Conservation (phyloP, 2,888 invertebrate species). For the Philereme transversata region DNA sequence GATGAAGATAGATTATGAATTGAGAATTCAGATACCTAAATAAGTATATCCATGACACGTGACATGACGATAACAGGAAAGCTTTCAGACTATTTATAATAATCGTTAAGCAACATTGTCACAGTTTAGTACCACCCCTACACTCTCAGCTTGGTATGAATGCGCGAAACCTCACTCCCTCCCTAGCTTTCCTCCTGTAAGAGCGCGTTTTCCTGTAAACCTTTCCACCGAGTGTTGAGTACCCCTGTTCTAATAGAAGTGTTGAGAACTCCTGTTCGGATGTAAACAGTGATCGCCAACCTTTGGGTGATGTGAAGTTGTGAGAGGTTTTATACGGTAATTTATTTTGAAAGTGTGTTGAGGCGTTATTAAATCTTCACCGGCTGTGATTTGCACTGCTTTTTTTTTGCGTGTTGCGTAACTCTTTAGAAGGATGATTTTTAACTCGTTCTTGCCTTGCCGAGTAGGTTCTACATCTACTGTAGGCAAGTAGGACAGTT, state of each 20-base stretch:
- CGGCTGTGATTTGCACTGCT: neutral
- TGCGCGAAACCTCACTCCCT: constrained; percentile 75
- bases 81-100: constrained; percentile 3
- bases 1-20: too few relatives aligned
- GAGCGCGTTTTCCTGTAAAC: constrained; percentile 30
- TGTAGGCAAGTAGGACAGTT: too few relatives aligned
- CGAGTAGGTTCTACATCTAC: too few relatives aligned
- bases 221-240: constrained; percentile 8
- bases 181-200: constrained; percentile 58
- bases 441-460: too few relatives aligned
- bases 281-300: constrained; percentile 13
- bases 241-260: constrained; percentile 10
- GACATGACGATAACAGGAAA: neutral
- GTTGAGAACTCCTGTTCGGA: constrained; percentile 8
- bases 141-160: constrained; percentile 49
- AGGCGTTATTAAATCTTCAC: neutral
- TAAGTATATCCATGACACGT: too few relatives aligned
- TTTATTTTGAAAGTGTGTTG: neutral
- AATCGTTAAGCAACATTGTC: constrained; percentile 16
- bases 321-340: constrained; percentile 6
- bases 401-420: neutral
- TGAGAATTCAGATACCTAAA: too few relatives aligned
- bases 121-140: constrained; percentile 60
- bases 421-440: neutral
- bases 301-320: constrained; percentile 15